A percentile compares a stretch with the other conserved stretches of the same genome.
Conservation (phyloP, 2,113 vertebrate genomes). For the Tragelaphus imberbis region DNA sequence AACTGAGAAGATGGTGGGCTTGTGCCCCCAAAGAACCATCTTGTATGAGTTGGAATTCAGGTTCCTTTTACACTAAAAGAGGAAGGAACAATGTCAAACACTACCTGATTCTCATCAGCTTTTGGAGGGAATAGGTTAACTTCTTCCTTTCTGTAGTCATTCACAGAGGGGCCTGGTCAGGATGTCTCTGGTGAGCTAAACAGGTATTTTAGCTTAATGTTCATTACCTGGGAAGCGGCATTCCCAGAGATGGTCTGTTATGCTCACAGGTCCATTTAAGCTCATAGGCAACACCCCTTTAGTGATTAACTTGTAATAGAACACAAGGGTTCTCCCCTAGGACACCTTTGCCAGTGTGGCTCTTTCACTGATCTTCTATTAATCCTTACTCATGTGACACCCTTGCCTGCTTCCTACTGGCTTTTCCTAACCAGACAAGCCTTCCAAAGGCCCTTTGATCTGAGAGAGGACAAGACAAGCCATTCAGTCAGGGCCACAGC, state of each 20-base stretch:
- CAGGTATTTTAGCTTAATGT: background rate
- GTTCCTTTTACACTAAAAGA: background rate
- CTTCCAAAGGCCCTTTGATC: background rate
- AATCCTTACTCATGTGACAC: background rate
- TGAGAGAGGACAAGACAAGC: background rate
- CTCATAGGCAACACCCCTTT: background rate
- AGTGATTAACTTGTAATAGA: background rate
- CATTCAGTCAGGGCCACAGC: too few relatives aligned
- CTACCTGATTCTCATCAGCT: background rate
- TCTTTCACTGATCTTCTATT: background rate
- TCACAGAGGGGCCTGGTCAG: background rate
- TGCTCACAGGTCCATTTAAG: background rate
- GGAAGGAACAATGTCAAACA: background rate
- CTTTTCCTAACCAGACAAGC: background rate
- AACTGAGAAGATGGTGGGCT: background rate
- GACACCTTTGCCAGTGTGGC: rapidly evolving
- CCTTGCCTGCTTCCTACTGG: background rate
- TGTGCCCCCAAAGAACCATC: background rate
- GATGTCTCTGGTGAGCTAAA: background rate
- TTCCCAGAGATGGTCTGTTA: background rate
- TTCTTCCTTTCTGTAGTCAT: background rate
- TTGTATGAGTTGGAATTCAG: background rate
- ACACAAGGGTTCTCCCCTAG: background rate
- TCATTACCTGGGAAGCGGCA: background rate
- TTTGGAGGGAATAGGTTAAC: background rate